Conservation (phyloP, 2,888 invertebrate genomes). For the Oxycera nigricornis region DNA sequence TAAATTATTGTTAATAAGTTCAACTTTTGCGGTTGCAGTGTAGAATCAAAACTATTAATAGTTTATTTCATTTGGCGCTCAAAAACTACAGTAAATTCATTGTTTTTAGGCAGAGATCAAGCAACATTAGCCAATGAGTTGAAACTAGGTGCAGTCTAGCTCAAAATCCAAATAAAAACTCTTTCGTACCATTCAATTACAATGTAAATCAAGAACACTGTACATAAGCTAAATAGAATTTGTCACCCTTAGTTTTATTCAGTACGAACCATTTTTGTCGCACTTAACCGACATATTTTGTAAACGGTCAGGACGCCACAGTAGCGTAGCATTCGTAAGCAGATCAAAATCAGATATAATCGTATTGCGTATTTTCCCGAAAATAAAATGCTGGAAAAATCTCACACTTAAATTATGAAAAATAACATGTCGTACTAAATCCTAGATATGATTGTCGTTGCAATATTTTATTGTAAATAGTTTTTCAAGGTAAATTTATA, state of each 20-base stretch:
- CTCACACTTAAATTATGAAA: background rate
- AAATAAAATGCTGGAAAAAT: background rate
- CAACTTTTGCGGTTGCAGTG: no score
- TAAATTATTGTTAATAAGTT: no score
- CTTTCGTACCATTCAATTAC: no score
- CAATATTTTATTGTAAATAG: conserved; percentile 24
- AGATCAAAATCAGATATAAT: background rate
- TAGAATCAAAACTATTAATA: no score
- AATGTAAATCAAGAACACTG: background rate
- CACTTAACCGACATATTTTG: background rate
- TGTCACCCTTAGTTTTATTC: background rate
- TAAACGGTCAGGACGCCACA: background rate
- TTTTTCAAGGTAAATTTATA: conserved; percentile 15
- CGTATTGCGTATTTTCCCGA: background rate
- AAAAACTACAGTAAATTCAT: no score
- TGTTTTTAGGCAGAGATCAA: no score
- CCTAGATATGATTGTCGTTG: background rate
- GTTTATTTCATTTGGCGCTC: no score
- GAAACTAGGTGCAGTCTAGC: no score
- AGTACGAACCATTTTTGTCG: background rate
- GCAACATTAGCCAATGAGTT: no score
- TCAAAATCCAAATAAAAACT: no score
- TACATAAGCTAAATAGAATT: background rate
- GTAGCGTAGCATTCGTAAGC: no score
- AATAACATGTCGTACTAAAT: background rate